Evolutionary conservation across 2,888 invertebrate genomes (phyloP).

Genomic region (Rotaria magnacalcarata): DNA sequence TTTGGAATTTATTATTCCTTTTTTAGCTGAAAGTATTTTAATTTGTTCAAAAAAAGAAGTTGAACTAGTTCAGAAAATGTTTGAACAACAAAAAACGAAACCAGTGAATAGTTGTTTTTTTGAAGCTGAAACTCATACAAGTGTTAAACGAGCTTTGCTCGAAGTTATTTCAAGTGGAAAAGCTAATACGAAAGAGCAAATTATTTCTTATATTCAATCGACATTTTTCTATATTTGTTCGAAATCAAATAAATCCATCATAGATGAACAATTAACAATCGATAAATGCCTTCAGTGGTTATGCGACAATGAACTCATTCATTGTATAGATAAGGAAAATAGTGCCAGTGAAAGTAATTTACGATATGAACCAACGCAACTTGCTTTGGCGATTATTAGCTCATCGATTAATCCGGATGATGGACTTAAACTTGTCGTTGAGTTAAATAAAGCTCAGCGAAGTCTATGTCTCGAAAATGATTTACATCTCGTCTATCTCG

Average conservation of each 20-base stretch:
- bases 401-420: conserved; percentile 91
- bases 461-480: conserved; percentile 88
- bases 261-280: conserved; percentile 31
- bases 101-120: background rate
- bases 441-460: conserved; percentile 79
- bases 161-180: conserved; percentile 42
- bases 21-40: conserved; percentile 41
- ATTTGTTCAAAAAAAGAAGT: conserved; percentile 43
- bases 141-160: conserved; percentile 42
- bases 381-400: conserved; percentile 84
- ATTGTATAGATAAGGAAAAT: conserved; percentile 8
- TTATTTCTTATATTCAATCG: conserved; percentile 40
- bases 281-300: conserved; percentile 42
- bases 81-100: background rate
- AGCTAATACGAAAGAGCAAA: conserved; percentile 38
- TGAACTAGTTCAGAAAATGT: background rate
- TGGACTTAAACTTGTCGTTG: conserved; percentile 77
- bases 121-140: background rate
- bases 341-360: background rate
- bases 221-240: conserved; percentile 28
- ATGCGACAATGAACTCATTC: conserved; percentile 38
- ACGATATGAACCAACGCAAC: conserved; percentile 66
- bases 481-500: conserved; percentile 85
- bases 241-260: background rate
- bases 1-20: background rate